Evolutionary conservation across 23 tunicate genomes (phyloP).

Genomic region (Corella eumyota): DNA sequence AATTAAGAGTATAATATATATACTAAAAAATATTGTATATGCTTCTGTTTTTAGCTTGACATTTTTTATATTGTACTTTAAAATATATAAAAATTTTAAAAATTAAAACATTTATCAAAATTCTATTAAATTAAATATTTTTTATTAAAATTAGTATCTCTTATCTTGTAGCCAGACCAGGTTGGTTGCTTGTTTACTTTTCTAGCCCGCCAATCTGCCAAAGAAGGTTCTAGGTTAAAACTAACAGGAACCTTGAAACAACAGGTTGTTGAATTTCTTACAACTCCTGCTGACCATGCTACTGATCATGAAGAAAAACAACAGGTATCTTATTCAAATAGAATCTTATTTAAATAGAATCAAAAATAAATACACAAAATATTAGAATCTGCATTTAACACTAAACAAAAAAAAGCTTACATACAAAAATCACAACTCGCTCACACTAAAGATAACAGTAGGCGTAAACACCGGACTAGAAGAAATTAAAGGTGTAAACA

Average conservation of each 20-base stretch:
- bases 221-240: conserved; percentile 37
- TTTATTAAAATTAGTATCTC: too few species aligned
- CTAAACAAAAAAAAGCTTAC: too few species aligned
- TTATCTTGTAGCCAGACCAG: conserved; percentile 66
- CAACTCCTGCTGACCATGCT: conserved; percentile 60
- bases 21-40: neutral
- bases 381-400: too few species aligned
- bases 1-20: neutral
- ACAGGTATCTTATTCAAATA: conserved; percentile 48
- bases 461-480: too few species aligned
- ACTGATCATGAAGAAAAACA: conserved; percentile 88
- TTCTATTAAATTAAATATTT: too few species aligned
- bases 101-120: conserved; percentile 2
- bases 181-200: conserved; percentile 80
- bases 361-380: too few species aligned
- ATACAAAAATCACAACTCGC: too few species aligned
- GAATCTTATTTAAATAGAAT: too few species aligned
- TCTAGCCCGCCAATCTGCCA: conserved; percentile 80
- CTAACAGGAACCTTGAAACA: conserved; percentile 42
- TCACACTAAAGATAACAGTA: too few species aligned
- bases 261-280: conserved; percentile 78
- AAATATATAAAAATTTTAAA: too few species aligned
- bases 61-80: neutral
- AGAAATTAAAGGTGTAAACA: too few species aligned
- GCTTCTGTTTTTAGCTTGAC: neutral